These are phyloP conservation scores for Struthidea cinerea DNA, from an alignment of 2,113 vertebrate genomes.

Conservation along the genomic window DNA sequence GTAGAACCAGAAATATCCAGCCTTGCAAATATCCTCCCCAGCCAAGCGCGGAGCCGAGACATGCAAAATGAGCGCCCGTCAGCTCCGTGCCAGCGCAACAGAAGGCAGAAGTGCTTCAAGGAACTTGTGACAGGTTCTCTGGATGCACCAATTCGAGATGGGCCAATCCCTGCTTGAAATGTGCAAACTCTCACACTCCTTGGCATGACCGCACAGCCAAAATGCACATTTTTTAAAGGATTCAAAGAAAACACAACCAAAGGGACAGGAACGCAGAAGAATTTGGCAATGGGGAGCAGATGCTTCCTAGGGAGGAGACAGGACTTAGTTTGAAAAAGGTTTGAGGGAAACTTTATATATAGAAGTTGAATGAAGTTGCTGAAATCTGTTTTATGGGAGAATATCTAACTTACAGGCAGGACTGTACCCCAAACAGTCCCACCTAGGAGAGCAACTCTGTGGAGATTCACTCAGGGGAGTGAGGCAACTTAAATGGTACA, in stretches of 20 bases:
- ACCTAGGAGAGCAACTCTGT: neutral
- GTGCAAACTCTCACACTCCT: slow-evolving; percentile 68
- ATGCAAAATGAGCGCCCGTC: slow-evolving; percentile 66
- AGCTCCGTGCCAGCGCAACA: slow-evolving; percentile 60
- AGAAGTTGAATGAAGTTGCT: slow-evolving; percentile 31
- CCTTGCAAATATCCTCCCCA: slow-evolving; percentile 59
- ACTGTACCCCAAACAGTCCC: neutral
- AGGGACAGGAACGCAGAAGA: slow-evolving; percentile 48
- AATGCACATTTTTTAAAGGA: slow-evolving; percentile 54
- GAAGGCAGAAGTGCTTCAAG: slow-evolving; percentile 69
- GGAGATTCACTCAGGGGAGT: neutral
- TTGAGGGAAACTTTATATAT: slow-evolving; percentile 60
- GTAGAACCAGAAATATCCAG: slow-evolving; percentile 66
- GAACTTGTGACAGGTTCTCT: slow-evolving; percentile 69
- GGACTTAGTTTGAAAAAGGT: slow-evolving; percentile 16
- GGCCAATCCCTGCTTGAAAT: slow-evolving; percentile 64
- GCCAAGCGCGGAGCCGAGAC: slow-evolving; percentile 57
- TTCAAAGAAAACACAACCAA: slow-evolving; percentile 63
- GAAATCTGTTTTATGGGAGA: neutral
- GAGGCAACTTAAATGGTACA: neutral
- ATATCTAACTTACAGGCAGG: neutral
- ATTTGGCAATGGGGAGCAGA: slow-evolving; percentile 54
- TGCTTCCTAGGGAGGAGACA: slow-evolving; percentile 46
- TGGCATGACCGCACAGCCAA: slow-evolving; percentile 65
- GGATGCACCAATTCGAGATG: slow-evolving; percentile 61